These are phyloP conservation scores for Hylomyscus alleni DNA, from an alignment of 2,797 vertebrate species.

Conservation along the genomic window DNA sequence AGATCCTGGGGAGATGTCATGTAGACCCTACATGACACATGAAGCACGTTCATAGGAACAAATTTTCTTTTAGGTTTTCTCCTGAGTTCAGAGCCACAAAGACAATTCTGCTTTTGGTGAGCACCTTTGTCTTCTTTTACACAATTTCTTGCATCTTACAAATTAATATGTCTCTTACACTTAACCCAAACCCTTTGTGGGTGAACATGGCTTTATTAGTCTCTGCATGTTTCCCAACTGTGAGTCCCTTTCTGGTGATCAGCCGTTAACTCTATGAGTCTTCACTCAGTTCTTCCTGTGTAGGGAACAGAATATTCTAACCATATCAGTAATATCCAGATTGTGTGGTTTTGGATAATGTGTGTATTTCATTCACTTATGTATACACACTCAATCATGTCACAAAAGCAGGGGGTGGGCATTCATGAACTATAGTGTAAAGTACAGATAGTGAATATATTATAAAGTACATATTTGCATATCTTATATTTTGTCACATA, in stretches of 20 bases:
- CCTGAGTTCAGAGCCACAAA: neutral
- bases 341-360: neutral
- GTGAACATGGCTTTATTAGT: neutral
- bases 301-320: neutral
- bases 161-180: neutral
- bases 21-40: too few species aligned
- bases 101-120: neutral
- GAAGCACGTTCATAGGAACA: neutral
- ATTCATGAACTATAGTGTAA: neutral
- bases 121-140: neutral
- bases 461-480: neutral
- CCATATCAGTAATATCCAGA: neutral
- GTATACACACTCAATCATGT: neutral
- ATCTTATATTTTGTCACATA: neutral
- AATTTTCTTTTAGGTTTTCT: neutral
- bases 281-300: neutral
- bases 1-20: too few species aligned
- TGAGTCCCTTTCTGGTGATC: neutral
- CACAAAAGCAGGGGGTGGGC: neutral
- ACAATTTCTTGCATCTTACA: neutral
- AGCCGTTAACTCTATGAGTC: neutral
- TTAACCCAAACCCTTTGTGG: neutral
- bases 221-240: neutral
- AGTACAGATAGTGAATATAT: too few species aligned
- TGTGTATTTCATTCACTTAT: neutral